phyloP scores from a whole-genome alignment of 2,113 vertebrate species.

The Podarcis cretensis region DNA sequence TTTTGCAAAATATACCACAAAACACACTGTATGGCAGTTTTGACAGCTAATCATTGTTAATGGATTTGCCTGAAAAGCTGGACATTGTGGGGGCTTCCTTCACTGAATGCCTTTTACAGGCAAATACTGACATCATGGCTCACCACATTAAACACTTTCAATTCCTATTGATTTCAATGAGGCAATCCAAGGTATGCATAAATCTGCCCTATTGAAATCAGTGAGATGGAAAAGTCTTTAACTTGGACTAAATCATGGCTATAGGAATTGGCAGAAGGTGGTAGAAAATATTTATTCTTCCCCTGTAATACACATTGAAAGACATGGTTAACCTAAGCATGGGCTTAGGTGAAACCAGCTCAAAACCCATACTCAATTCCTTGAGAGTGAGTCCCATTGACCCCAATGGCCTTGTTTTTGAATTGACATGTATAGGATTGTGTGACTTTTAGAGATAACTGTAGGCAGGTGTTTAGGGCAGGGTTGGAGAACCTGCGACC shows the following conservation, averaged over 20 bases:
- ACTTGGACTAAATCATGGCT: not conserved
- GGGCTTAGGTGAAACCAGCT: not conserved
- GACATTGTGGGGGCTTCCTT: not conserved
- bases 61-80: constrained; percentile 18
- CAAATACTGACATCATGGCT: constrained; percentile 18
- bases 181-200: not conserved
- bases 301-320: not conserved
- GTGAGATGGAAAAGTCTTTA: not conserved
- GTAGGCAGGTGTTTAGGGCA: not conserved
- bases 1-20: constrained; percentile 62
- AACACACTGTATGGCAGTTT: constrained; percentile 55
- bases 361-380: not conserved
- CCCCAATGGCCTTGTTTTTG: too few species aligned
- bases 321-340: not conserved
- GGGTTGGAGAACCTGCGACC: too few species aligned
- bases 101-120: not conserved
- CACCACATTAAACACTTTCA: not conserved
- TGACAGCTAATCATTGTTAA: constrained; percentile 21
- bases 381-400: not conserved
- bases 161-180: not conserved
- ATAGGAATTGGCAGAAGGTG: not conserved
- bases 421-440: too few species aligned
- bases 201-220: not conserved
- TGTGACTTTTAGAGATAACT: not conserved
- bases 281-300: not conserved